phyloP scores from a whole-genome alignment of 2,797 vertebrate species.

The Smutsia gigantea region DNA sequence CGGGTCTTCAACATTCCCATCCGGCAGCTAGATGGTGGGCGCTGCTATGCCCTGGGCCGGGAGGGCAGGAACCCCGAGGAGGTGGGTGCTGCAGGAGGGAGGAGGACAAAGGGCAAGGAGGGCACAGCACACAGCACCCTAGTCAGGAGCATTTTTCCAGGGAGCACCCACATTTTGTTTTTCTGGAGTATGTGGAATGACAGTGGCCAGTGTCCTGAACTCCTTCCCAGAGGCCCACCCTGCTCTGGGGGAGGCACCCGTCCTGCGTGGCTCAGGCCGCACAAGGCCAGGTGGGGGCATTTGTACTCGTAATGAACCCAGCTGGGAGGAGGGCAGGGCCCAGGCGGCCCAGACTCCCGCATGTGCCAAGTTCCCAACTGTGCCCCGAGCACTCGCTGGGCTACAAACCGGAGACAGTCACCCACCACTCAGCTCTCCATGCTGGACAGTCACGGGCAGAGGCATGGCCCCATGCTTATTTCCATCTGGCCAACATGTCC shows the following conservation, averaged over 20 bases:
- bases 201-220: neutral
- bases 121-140: neutral
- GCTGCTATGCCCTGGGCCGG: conserved; percentile 81
- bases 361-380: neutral
- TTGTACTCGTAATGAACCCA: neutral
- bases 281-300: neutral
- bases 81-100: conserved; percentile 68
- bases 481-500: neutral
- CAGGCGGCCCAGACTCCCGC: neutral
- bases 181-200: neutral
- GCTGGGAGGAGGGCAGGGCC: neutral
- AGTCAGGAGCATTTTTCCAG: neutral
- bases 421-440: neutral
- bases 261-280: neutral
- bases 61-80: conserved; percentile 77
- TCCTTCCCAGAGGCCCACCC: neutral
- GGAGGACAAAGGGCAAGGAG: neutral
- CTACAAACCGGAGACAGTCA: neutral
- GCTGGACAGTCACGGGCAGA: neutral
- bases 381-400: neutral
- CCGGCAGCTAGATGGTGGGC: conserved; percentile 60
- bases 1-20: conserved; percentile 86
- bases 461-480: neutral
- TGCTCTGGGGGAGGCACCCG: neutral
- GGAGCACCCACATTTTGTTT: neutral